Conservation (phyloP, 2,888 invertebrate genomes). For the Yponomeuta evonymella region DNA sequence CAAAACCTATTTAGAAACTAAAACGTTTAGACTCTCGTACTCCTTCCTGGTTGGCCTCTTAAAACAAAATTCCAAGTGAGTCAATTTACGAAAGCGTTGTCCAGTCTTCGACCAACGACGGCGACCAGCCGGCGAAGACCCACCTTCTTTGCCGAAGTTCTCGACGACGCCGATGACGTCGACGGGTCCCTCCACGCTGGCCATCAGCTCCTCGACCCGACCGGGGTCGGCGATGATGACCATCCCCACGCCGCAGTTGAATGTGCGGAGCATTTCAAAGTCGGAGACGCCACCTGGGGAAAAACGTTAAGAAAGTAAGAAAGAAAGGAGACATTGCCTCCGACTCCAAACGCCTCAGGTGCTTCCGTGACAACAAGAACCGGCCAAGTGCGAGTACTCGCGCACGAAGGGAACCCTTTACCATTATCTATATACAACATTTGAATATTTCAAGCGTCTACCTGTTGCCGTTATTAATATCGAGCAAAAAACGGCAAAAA, state of each 20-base stretch:
- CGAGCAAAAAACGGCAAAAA: too few relatives aligned
- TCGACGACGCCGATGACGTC: constrained; percentile 63
- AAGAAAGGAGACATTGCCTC: too few relatives aligned
- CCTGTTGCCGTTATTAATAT: too few relatives aligned
- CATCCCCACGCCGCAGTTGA: constrained; percentile 97
- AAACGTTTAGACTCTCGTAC: neutral
- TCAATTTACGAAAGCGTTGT: too few relatives aligned
- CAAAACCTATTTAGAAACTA: neutral
- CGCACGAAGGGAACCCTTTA: too few relatives aligned
- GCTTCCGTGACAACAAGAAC: neutral
- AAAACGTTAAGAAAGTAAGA: too few relatives aligned
- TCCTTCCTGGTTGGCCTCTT: too few relatives aligned
- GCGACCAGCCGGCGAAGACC: constrained; percentile 16
- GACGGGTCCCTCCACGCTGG: constrained; percentile 42
- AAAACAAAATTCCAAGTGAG: neutral
- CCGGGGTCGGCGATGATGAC: constrained; percentile 82
- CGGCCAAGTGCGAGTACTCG: neutral
- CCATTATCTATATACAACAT: too few relatives aligned
- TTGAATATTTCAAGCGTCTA: too few relatives aligned
- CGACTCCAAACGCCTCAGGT: too few relatives aligned
- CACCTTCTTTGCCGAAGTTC: constrained; percentile 54
- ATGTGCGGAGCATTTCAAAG: constrained; percentile 89
- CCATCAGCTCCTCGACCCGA: constrained; percentile 66
- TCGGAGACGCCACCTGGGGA: constrained; percentile 81
- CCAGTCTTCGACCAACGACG: too few relatives aligned